Base-by-base conservation (phyloP, 1,140 invertebrate species). In the Arctopsyche grandis region DNA sequence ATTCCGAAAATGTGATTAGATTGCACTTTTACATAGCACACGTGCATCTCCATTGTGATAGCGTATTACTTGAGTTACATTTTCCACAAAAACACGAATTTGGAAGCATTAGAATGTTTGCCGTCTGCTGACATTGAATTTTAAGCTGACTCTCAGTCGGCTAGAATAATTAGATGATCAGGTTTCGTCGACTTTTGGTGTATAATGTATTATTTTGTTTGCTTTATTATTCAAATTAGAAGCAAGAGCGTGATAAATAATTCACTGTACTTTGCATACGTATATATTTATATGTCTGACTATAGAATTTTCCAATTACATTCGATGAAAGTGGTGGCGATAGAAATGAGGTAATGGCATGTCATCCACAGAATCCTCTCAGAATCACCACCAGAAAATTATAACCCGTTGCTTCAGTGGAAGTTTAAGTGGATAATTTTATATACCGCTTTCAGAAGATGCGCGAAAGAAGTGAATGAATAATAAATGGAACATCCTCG, bases 291-390 rank as follows among this genome's bases (percentile, higher is more conserved):
- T 38, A 38, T 38, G 29, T 38, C 3, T 38, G 7, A 1, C 3
- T 38, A 38, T 38, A 38, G 7, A 38, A 38, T 38, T 38, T 38
- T 38, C 29, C 29, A 38, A 38, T 38, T 38, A 38, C 29, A 7
- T 38, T 38, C 29, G 7, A 38, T 38, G 29, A 38, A 38, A 60
- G 56, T 60, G 5, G 21, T 60, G 9, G 21, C 56, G 10, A 12
- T 26, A 16, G 38, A 12, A 71, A 9, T 10, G 38, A 46, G 26
- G 16, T 71, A 71, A 71, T 71, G 69, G 21, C 12, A 38, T 71
- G 69, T 71, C 69, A 71, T 44, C 26, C 43, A 9, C 69, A 71
- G 69, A 38, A 46, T 46, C 5, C 69, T 71, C 69, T 46, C 16
- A n/a, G n/a, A 71, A 46, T 71, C 16, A 38, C 26, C 26, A 10